Conservation (phyloP, 2,113 vertebrate genomes). For the Myodes glareolus region DNA sequence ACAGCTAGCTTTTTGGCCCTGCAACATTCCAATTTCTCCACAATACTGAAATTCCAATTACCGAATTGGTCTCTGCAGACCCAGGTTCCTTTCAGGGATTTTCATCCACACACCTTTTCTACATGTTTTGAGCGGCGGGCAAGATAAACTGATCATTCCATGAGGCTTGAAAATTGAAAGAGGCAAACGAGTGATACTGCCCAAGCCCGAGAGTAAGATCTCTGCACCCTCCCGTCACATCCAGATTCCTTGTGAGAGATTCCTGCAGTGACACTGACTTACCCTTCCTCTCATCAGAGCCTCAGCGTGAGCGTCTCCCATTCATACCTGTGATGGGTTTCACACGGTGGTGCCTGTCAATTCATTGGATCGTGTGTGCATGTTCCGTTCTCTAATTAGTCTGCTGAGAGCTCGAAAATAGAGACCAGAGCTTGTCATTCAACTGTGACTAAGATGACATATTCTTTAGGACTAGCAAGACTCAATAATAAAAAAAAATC, state of each 20-base stretch:
- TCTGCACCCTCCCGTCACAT: not conserved
- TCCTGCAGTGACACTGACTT: not conserved
- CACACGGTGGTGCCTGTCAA: slow-evolving; percentile 9
- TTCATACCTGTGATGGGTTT: not conserved
- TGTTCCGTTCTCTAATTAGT: slow-evolving; percentile 15
- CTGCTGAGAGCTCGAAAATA: not conserved
- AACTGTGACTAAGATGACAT: slow-evolving; percentile 27
- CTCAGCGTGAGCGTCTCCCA: not conserved
- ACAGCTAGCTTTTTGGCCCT: not conserved
- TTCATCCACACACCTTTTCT: not conserved
- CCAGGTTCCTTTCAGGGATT: not conserved
- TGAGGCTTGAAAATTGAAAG: slow-evolving; percentile 45
- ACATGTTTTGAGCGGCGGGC: not conserved
- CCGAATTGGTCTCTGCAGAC: not conserved
- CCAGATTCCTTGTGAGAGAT: not conserved
- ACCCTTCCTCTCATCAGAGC: not conserved
- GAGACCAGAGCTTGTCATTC: slow-evolving; percentile 11
- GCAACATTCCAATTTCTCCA: not conserved
- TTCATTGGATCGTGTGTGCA: not conserved
- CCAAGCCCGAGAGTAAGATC: not conserved
- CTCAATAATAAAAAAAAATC: slow-evolving; percentile 46
- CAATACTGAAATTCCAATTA: too few relatives aligned
- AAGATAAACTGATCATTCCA: slow-evolving; percentile 50
- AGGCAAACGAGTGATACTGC: slow-evolving; percentile 27
- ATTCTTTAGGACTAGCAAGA: not conserved